Evolutionary conservation across 2,797 vertebrate species (phyloP).

Genomic region (Phrynocephalus forsythii): DNA sequence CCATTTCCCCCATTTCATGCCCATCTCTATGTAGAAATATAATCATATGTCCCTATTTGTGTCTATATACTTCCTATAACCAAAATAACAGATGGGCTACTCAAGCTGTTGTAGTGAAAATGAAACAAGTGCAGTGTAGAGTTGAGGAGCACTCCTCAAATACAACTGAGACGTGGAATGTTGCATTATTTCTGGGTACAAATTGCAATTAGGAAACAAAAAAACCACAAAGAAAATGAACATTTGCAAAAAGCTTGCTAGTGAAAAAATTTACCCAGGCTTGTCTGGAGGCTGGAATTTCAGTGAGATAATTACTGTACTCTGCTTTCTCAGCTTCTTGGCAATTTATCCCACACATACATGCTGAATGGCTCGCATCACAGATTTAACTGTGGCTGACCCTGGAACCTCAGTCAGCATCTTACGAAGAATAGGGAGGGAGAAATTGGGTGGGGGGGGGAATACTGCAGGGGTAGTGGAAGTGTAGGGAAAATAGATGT

Average conservation of each 20-base stretch:
- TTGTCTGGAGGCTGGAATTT: background rate
- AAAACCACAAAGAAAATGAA: background rate
- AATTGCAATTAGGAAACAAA: background rate
- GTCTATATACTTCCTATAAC: too few species aligned
- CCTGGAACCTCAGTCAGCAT: background rate
- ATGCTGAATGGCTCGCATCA: background rate
- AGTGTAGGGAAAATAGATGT: background rate
- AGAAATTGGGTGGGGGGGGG: background rate
- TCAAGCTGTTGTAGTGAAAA: background rate
- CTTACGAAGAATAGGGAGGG: background rate
- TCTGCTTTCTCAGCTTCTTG: background rate
- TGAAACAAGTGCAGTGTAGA: background rate
- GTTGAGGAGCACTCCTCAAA: slow-evolving; percentile 1
- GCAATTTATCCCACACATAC: background rate
- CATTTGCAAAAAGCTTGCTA: background rate
- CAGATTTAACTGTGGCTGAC: background rate
- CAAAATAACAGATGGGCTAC: slow-evolving; percentile 18
- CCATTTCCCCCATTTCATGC: too few species aligned
- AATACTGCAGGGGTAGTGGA: too few species aligned
- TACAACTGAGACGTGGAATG: background rate
- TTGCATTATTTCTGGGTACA: slow-evolving; percentile 4
- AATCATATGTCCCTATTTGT: too few species aligned
- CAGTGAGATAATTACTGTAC: background rate
- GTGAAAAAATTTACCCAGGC: background rate
- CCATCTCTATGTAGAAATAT: too few species aligned